Base-by-base conservation (phyloP, 2,888 invertebrate genomes). In the Apeira syringaria region DNA sequence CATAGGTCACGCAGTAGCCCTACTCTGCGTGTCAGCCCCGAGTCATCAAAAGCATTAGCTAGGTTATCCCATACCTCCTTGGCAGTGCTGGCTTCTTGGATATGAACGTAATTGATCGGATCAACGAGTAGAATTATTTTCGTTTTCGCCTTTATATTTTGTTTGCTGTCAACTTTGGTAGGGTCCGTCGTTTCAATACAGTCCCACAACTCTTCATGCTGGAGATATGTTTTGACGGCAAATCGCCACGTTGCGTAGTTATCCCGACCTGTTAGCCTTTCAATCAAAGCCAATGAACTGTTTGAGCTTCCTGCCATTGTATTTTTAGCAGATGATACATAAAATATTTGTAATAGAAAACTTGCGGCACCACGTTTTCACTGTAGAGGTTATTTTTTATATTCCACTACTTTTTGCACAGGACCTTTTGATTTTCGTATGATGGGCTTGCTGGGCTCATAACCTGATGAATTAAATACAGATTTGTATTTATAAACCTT, bases 231-330 rank as follows among this genome's bases (percentile, higher is more conserved):
- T 38, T 56, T 29, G 3, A 56, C 42, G 1, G 52, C 51, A 30
- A 59, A 59, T 18, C 30, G 49, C 56, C 58, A 59, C 0, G 51
- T 53, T 3, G 36, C 15, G 32, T 55, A 58, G 15, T 57, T 60
- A 1, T 54, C 56, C 34, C 59, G 36, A 24, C 51, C 54, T 0
- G 10, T 26, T 20, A 55, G 22, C 33, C 52, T 55, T 17, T 54
- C 59, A 9, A 54, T 53, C n/a, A n/a, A n/a, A n/a, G n/a, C n/a
- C n/a, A n/a, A n/a, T n/a, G n/a, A n/a, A n/a, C n/a, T n/a, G n/a
- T n/a, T n/a, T n/a, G n/a, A n/a, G n/a, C n/a, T n/a, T n/a, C n/a
- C n/a, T n/a, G n/a, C n/a, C n/a, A n/a, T n/a, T n/a, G n/a, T n/a
- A n/a, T n/a, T n/a, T n/a, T n/a, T n/a, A n/a, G n/a, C n/a, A n/a